Evolutionary conservation across 1,140 invertebrate species (phyloP).

Genomic region (Leptoteleia sp.): DNA sequence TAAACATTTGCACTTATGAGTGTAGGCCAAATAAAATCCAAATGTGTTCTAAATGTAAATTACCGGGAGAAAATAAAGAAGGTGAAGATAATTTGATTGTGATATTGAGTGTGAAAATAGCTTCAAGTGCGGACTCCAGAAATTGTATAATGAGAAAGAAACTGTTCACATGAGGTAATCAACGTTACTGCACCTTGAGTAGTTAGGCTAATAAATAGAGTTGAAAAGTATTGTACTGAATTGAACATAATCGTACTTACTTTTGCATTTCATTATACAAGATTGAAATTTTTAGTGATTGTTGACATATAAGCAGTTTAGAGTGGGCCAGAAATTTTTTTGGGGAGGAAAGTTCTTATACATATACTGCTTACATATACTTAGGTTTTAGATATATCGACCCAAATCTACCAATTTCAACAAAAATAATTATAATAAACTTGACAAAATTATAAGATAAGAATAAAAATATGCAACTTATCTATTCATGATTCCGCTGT

Average conservation of each 20-base stretch:
- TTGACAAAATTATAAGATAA: too few species aligned
- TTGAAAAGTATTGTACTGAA: constrained; percentile 17
- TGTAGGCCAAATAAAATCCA: too few species aligned
- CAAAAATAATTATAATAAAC: too few species aligned
- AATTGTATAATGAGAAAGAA: constrained; percentile 42
- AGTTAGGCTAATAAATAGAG: constrained; percentile 23
- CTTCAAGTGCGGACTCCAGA: constrained; percentile 1
- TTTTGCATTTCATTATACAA: constrained; percentile 22
- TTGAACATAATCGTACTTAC: constrained; percentile 18
- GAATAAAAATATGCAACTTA: too few species aligned
- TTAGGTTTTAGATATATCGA: too few species aligned
- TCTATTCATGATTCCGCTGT: too few species aligned
- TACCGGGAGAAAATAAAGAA: constrained; percentile 1
- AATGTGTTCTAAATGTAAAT: neutral
- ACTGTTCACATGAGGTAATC: constrained; percentile 38
- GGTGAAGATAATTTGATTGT: constrained; percentile 3
- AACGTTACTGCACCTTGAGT: constrained; percentile 15
- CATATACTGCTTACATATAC: too few species aligned
- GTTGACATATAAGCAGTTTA: too few species aligned
- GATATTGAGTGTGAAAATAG: constrained; percentile 17
- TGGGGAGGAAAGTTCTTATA: too few species aligned
- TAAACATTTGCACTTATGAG: too few species aligned
- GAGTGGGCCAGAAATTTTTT: neutral
- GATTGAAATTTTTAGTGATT: too few species aligned
- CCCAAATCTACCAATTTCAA: too few species aligned